phyloP scores from a whole-genome alignment of 2,797 vertebrate species.

The Trichosurus vulpecula region DNA sequence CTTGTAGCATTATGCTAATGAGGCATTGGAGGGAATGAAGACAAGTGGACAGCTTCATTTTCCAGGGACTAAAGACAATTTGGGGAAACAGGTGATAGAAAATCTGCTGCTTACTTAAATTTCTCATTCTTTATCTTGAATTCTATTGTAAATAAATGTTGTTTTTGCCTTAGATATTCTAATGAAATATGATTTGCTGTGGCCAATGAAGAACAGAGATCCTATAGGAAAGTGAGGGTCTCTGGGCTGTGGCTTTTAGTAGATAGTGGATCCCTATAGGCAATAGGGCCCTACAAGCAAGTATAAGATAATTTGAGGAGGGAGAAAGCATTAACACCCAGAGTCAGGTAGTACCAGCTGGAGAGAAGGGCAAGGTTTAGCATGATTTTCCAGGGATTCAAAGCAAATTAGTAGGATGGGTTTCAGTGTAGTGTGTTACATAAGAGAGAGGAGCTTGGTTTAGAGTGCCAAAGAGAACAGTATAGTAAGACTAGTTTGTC shows the following conservation, averaged over 20 bases:
- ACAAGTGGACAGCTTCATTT: background rate
- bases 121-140: background rate
- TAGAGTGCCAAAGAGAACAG: background rate
- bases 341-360: background rate
- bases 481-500: background rate
- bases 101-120: background rate
- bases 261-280: background rate
- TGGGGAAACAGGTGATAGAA: background rate
- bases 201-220: background rate
- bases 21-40: background rate
- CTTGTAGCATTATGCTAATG: background rate
- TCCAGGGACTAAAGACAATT: background rate
- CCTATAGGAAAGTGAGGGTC: background rate
- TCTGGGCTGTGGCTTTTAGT: background rate
- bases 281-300: background rate
- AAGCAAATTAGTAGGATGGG: background rate
- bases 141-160: background rate
- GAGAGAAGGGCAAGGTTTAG: background rate
- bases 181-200: background rate
- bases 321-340: background rate
- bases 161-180: background rate
- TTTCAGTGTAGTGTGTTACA: background rate
- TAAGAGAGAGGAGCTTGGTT: too few species aligned
- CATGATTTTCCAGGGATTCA: background rate
- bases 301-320: background rate